These are phyloP conservation scores for Gracilinanus agilis DNA, from an alignment of 2,113 vertebrate genomes.

Conservation along the genomic window DNA sequence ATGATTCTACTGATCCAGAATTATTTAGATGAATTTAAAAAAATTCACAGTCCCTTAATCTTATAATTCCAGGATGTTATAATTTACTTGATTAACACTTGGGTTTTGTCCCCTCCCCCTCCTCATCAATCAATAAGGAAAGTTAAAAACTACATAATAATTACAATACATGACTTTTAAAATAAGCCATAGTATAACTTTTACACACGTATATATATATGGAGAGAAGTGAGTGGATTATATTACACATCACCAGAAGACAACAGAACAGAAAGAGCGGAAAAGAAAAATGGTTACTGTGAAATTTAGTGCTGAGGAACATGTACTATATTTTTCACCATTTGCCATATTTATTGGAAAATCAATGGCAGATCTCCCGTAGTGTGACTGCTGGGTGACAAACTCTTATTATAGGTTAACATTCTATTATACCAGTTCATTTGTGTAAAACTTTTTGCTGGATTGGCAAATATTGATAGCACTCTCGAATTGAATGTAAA, in stretches of 20 bases:
- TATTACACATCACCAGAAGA: conserved; percentile 84
- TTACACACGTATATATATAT: conserved; percentile 61
- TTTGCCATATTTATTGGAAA: conserved; percentile 86
- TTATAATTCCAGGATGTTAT: conserved; percentile 21
- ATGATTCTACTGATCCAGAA: not conserved
- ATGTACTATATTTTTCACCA: conserved; percentile 77
- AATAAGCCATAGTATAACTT: conserved; percentile 57
- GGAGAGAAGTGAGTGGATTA: conserved; percentile 67
- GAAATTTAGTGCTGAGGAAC: conserved; percentile 82
- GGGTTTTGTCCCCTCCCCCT: conserved; percentile 11
- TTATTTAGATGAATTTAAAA: not conserved
- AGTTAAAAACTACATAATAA: conserved; percentile 30
- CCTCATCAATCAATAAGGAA: conserved; percentile 39
- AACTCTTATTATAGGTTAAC: conserved; percentile 84
- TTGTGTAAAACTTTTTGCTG: conserved; percentile 85
- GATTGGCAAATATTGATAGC: conserved; percentile 80
- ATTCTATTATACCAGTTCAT: conserved; percentile 80
- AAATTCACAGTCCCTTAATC: not conserved
- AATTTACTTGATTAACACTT: not conserved
- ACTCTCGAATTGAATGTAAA: conserved; percentile 68
- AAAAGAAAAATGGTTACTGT: conserved; percentile 81
- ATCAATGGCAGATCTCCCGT: conserved; percentile 83
- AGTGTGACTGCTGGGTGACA: conserved; percentile 79
- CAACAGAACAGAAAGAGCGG: conserved; percentile 78
- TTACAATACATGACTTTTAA: conserved; percentile 32